Conservation (phyloP, 2,113 vertebrate genomes). For the Gallinago undulata region DNA sequence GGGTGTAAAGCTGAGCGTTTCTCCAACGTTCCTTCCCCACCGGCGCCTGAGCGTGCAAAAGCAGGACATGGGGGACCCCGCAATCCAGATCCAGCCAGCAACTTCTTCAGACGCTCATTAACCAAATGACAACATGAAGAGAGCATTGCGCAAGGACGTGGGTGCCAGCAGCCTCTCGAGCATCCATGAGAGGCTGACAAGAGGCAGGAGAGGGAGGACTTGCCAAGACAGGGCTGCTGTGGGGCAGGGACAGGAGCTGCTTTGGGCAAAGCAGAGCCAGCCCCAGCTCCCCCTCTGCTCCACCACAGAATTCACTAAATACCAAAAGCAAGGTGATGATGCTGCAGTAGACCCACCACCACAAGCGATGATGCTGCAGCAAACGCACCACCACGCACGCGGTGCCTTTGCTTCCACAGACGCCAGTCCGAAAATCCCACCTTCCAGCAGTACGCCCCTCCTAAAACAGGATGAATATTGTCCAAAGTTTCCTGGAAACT, state of each 20-base stretch:
- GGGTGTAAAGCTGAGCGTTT: not conserved
- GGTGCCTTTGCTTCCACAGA: not conserved
- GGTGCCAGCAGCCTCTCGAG: not conserved
- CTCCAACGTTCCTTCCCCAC: not conserved
- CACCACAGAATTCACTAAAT: not conserved
- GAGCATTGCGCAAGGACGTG: not conserved
- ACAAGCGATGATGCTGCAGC: no score
- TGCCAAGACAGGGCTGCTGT: not conserved
- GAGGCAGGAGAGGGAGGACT: not conserved
- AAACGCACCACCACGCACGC: no score
- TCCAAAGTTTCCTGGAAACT: not conserved
- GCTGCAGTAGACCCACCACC: no score
- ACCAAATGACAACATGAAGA: not conserved
- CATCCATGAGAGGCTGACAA: not conserved
- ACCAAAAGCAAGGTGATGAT: not conserved
- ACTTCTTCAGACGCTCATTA: not conserved
- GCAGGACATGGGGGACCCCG: rapidly evolving
- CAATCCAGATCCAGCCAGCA: not conserved
- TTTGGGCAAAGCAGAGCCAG: not conserved
- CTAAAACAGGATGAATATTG: not conserved
- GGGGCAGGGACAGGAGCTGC: not conserved
- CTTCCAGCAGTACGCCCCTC: not conserved
- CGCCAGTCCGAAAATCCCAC: not conserved
- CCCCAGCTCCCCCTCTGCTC: not conserved
- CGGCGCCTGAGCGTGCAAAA: not conserved